Conservation (phyloP, 2,888 invertebrate genomes). For the Malachius bipustulatus region DNA sequence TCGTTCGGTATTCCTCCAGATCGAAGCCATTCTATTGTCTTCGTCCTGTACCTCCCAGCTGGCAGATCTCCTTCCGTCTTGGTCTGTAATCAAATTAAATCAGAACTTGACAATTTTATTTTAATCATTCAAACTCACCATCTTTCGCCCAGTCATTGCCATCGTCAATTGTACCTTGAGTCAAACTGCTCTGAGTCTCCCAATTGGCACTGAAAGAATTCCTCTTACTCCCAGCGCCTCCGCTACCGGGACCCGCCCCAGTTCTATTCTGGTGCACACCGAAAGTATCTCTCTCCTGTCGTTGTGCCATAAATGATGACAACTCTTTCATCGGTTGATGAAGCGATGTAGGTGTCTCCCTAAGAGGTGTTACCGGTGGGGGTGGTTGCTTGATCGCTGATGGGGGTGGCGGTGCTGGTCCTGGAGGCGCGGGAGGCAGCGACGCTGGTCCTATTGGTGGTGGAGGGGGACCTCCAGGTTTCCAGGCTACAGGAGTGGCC, state of each 20-base stretch:
- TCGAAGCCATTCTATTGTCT: too few species aligned
- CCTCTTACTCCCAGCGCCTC: slow-evolving; percentile 32
- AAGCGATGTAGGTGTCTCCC: slow-evolving; percentile 47
- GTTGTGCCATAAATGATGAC: slow-evolving; percentile 51
- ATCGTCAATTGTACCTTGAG: slow-evolving; percentile 35
- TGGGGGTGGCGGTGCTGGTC: slow-evolving; percentile 49
- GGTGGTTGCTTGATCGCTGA: slow-evolving; percentile 50
- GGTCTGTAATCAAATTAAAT: too few species aligned
- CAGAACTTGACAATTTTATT: too few species aligned
- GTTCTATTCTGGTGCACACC: slow-evolving; percentile 56
- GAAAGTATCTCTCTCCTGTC: slow-evolving; percentile 60
- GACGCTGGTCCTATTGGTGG: slow-evolving; percentile 46
- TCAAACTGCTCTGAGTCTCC: slow-evolving; percentile 34
- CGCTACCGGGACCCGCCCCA: too few species aligned
- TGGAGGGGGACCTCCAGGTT: slow-evolving; percentile 51
- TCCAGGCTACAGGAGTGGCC: too few species aligned
- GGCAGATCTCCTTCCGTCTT: too few species aligned
- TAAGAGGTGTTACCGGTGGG: slow-evolving; percentile 50
- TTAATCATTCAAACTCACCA: too few species aligned
- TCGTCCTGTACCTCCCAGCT: too few species aligned
- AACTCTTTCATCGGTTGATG: slow-evolving; percentile 18
- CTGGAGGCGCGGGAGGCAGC: slow-evolving; percentile 50
- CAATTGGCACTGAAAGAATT: slow-evolving; percentile 38
- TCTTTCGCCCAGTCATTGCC: slow-evolving; percentile 41
- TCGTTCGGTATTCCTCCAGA: too few species aligned